Conservation (phyloP, 1,140 invertebrate genomes). For the Drosophila paulistorum region DNA sequence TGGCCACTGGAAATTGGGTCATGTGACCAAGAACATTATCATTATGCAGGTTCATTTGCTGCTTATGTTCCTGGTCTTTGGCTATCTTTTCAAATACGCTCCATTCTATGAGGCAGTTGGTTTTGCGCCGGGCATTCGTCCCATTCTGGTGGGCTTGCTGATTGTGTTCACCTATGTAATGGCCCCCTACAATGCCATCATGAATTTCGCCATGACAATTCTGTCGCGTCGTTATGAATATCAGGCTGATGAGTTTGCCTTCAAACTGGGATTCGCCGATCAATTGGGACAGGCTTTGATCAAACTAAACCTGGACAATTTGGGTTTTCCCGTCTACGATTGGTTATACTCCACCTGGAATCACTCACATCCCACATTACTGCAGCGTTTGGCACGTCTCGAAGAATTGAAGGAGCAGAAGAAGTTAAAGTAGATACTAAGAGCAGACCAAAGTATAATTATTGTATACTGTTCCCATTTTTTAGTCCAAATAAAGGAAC, state of each 20-base stretch:
- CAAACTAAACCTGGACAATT: slow-evolving; percentile 97
- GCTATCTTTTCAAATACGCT: slow-evolving; percentile 91
- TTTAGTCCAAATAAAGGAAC: slow-evolving; percentile 40
- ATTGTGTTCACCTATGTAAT: slow-evolving; percentile 96
- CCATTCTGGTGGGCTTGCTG: slow-evolving; percentile 95
- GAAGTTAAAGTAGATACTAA: slow-evolving; percentile 47
- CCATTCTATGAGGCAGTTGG: slow-evolving; percentile 93
- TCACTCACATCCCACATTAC: slow-evolving; percentile 97
- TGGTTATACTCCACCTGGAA: slow-evolving; percentile 95
- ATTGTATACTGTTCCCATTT: slow-evolving; percentile 29
- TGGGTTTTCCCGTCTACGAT: slow-evolving; percentile 96
- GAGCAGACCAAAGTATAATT: slow-evolving; percentile 57
- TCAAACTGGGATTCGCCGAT: slow-evolving; percentile 88
- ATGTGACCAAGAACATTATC: slow-evolving; percentile 94
- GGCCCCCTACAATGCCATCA: slow-evolving; percentile 94
- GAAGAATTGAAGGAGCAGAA: slow-evolving; percentile 64
- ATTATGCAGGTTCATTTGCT: slow-evolving; percentile 90
- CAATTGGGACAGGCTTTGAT: slow-evolving; percentile 92
- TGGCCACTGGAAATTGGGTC: slow-evolving; percentile 98
- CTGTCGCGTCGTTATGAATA: slow-evolving; percentile 94
- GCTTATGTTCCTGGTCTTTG: slow-evolving; percentile 95
- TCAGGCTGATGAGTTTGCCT: slow-evolving; percentile 98
- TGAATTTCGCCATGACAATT: slow-evolving; percentile 88
- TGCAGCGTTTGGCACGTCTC: slow-evolving; percentile 91
- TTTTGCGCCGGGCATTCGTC: slow-evolving; percentile 90